Evolutionary conservation across 2,888 invertebrate species (phyloP).

Genomic region (Clistopyga incitator): DNA sequence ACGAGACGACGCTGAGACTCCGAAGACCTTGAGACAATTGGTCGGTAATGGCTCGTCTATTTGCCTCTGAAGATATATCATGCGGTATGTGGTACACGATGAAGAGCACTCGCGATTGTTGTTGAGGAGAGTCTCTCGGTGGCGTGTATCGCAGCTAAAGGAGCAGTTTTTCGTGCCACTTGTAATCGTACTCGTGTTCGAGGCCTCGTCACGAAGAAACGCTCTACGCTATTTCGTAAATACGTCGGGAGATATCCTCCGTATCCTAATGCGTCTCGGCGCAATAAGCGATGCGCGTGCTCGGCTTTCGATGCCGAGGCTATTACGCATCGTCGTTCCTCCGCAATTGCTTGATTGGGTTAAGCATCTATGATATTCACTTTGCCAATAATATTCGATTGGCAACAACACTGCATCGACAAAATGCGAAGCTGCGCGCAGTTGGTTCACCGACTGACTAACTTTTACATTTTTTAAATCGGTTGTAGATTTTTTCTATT

Average conservation of each 20-base stretch:
- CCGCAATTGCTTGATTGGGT: conserved; percentile 56
- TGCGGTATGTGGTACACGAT: background rate
- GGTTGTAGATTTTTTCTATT: too few species aligned
- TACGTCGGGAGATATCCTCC: background rate
- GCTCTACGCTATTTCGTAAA: conserved; percentile 18
- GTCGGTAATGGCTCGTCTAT: conserved; percentile 9
- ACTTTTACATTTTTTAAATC: conserved; percentile 7
- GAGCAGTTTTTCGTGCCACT: background rate
- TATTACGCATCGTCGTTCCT: conserved; percentile 31
- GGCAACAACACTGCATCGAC: conserved; percentile 19
- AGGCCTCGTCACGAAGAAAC: conserved; percentile 23
- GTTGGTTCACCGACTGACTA: background rate
- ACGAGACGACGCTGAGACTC: background rate
- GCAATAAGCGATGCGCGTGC: conserved; percentile 31
- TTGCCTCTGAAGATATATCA: background rate
- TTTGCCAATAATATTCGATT: conserved; percentile 19
- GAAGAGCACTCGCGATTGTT: background rate
- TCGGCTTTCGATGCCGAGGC: conserved; percentile 34
- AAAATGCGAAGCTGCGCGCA: background rate
- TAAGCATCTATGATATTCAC: conserved; percentile 42
- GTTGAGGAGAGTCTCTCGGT: background rate
- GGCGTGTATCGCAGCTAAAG: background rate
- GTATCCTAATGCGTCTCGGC: background rate
- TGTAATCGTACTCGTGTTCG: background rate
- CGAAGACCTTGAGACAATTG: conserved; percentile 23